Evolutionary conservation across 2,797 vertebrate genomes (phyloP), one percentile per base, ranked within the genome.

Genomic region (Centropyge bicolor): DNA sequence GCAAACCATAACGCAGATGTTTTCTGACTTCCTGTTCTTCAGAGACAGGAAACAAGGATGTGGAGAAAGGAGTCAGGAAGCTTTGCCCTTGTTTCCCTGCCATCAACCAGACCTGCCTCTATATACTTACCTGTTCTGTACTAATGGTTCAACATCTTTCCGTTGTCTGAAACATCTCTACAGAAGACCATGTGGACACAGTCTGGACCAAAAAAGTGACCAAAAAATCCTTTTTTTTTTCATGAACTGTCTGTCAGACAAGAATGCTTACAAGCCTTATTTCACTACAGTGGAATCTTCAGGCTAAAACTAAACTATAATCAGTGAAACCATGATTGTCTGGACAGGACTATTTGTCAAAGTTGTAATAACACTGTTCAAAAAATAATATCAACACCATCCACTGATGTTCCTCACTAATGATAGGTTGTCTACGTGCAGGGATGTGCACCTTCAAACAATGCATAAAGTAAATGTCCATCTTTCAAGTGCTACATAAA

Each of bases 1-100:
- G 38, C 27, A 83, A 78, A 87, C 74, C 86, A 82, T 57, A 54
- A 48, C 0, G 10, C 77, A 84, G 81, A 85, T 82, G 76, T 80
- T 88, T 72, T 86, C 61, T 73, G n/a, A 45, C 81, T 79, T 81
- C 70, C 67, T 77, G 55, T 82, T 73, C 45, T 46, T 70, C 52
- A 70, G 27, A 82, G 35, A 76, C 71, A 88, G 74, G 65, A 88
- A 82, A 81, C 76, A 74, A 24, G 67, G 66, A 63, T 49, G 49
- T 55, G 51, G 48, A 69, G 63, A 36, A 43, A 59, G 52, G 40
- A 55, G 35, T 59, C 63, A 3, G 49, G 11, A 2, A 66, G 57
- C 56, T 65, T 80, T 63, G 16, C 8, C 24, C 35, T 49, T 20
- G 16, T 45, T 48, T 60, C 41, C 41, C 20, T 59, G 54, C 14